phyloP scores from a whole-genome alignment of 2,113 vertebrate genomes.

The Archocentrus centrarchus region DNA sequence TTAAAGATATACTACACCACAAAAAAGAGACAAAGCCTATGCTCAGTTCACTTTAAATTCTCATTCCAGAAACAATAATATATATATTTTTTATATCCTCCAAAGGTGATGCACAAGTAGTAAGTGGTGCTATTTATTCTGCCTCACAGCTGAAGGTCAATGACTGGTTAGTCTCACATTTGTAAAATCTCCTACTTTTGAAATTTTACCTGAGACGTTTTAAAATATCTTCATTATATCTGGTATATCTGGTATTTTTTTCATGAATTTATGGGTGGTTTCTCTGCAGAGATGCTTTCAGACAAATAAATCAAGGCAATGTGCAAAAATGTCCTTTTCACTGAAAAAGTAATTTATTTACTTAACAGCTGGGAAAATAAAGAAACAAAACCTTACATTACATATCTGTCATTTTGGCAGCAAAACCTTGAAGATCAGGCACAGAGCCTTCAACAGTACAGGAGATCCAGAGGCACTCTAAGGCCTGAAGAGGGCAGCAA shows the following conservation, averaged over 20 bases:
- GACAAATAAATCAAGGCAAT: neutral
- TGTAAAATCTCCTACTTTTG: neutral
- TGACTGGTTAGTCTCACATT: neutral
- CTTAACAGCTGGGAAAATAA: constrained; percentile 56
- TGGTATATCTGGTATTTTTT: neutral
- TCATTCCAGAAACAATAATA: neutral
- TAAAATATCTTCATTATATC: neutral
- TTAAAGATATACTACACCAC: constrained; percentile 26
- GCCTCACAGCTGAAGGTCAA: neutral
- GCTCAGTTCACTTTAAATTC: neutral
- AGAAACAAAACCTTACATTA: constrained; percentile 35
- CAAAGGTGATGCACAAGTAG: neutral
- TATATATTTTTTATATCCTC: neutral
- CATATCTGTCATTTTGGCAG: constrained; percentile 57
- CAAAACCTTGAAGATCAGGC: constrained; percentile 24
- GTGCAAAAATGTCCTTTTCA: constrained; percentile 39
- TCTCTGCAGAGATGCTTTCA: neutral
- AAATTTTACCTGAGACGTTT: neutral
- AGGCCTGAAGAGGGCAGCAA: constrained; percentile 48
- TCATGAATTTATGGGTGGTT: too few species aligned
- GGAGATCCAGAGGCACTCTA: constrained; percentile 10
- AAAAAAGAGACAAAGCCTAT: neutral
- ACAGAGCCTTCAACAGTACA: constrained; percentile 6
- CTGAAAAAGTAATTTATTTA: constrained; percentile 88
- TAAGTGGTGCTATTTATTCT: neutral